These are phyloP conservation scores for Sinohyriopsis cumingii DNA, from an alignment of 2,888 invertebrate species.

Conservation along the genomic window DNA sequence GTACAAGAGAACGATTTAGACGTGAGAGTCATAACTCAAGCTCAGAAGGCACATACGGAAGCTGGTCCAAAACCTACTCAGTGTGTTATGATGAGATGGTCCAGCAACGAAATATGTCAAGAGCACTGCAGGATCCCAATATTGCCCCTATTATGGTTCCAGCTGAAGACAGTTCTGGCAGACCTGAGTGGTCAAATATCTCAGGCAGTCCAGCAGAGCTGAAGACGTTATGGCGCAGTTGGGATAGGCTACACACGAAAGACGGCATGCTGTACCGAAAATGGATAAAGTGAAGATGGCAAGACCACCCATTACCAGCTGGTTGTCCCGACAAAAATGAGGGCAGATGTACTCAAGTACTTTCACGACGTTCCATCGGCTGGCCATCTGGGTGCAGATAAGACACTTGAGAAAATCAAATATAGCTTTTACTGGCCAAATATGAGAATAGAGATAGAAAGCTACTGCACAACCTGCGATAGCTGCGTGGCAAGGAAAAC, in stretches of 20 bases:
- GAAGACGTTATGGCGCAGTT: neutral
- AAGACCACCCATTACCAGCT: neutral
- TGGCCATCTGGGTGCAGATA: slow-evolving; percentile 9
- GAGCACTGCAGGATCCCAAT: neutral
- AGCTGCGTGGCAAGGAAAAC: slow-evolving; percentile 5
- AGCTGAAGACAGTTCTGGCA: neutral
- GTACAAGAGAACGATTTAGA: too few relatives aligned
- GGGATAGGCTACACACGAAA: neutral
- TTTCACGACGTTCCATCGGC: slow-evolving; percentile 14
- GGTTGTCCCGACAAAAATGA: slow-evolving; percentile 3
- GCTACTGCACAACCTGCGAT: slow-evolving; percentile 14
- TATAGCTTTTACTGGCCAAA: slow-evolving; percentile 6
- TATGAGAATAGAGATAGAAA: slow-evolving; percentile 2
- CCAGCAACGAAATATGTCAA: neutral
- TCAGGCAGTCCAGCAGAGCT: neutral
- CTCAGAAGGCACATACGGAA: neutral
- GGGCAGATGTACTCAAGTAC: neutral
- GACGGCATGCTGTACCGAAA: neutral
- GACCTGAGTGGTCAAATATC: neutral
- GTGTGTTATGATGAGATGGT: neutral
- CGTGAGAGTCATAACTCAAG: too few relatives aligned
- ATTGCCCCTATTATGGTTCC: neutral
- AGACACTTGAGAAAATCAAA: slow-evolving; percentile 3
- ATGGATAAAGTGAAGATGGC: neutral
- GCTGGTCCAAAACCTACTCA: neutral